Base-by-base conservation (phyloP, 2,797 vertebrate genomes). In the Etheostoma nigrum region DNA sequence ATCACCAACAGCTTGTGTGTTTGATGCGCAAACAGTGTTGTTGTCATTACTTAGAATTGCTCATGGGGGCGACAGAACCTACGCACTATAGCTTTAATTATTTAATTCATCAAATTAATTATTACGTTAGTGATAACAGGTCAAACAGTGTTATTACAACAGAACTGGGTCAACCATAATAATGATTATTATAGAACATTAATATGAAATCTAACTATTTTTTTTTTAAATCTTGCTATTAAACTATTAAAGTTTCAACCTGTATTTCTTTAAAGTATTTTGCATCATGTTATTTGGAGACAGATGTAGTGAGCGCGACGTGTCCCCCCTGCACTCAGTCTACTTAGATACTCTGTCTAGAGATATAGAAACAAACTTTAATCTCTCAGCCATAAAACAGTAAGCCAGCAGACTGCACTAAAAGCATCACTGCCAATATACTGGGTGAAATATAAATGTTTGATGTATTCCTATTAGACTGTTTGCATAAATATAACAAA, bases 321-420 rank as follows among this genome's bases (percentile, higher is more conserved):
- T 1, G 27, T 27, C 10, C 23, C 11, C 11, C 44, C 1, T 49
- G 23, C 16, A 8, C 58, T 67, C 42, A 14, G 58, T 66, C 18
- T 30, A n/a, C 52, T 45, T 67, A 36, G 33, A 33, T 33, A 8
- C 48, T 60, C n/a, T 15, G 33, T 42, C 36, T 7, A 19, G 16
- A 2, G 23, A 30, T n/a, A 67, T 55, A 19, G 21, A 55, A n/a
- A 30, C 30, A 30, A 65, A 27, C 5, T 4, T 15, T 13, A 10
- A 58, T 30, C 25, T 58, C 54, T 77, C 16, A 67, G 70, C 25
- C 65, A 64, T 45, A 30, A 30, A 47, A 23, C 47, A 54, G 5
- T 16, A 11, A 61, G 23, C 23, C 54, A 44, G 25, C 47, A 60
- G 49, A 42, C 51, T 27, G 18, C 45, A 66, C 45, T 64, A 0